Percentiles rank a stretch among this genome's conserved stretches.
Evolutionary conservation across 2,797 vertebrate genomes (phyloP).

Genomic region (Catamblyrhynchus diadema): DNA sequence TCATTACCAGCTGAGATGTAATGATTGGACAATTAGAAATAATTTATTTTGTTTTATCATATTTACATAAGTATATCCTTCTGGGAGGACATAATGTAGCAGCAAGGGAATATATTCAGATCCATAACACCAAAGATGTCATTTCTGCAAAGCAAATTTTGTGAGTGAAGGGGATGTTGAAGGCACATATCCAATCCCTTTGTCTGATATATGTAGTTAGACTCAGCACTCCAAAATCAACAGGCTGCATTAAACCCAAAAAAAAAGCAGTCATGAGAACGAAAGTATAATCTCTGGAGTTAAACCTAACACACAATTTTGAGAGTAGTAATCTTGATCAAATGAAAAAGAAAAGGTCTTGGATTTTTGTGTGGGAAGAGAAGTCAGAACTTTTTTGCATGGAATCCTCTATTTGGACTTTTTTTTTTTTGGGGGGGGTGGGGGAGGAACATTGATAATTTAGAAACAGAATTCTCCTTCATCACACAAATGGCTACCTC

Average conservation of each 20-base stretch:
- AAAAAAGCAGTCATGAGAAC: background rate
- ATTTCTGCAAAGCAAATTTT: constrained; percentile 23
- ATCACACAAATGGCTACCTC: background rate
- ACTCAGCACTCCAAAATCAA: constrained; percentile 1
- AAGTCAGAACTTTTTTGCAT: background rate
- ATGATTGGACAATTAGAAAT: no score
- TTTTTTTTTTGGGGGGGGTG: accelerated
- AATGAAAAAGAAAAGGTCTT: background rate
- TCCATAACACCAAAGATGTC: background rate
- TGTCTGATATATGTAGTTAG: background rate
- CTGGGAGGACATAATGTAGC: background rate
- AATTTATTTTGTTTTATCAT: no score
- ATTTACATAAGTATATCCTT: background rate
- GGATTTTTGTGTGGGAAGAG: background rate
- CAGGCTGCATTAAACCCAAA: background rate
- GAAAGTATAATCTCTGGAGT: background rate
- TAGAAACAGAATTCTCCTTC: background rate
- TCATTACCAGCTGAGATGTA: no score
- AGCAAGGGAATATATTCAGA: background rate
- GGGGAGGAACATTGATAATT: accelerated
- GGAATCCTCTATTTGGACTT: background rate
- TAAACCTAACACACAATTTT: background rate
- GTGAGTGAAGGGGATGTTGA: constrained; percentile 11
- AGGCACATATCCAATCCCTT: background rate
- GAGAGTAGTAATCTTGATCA: background rate